Evolutionary conservation across 2,113 vertebrate genomes (phyloP).

Genomic region (Vulpes ferrilata): DNA sequence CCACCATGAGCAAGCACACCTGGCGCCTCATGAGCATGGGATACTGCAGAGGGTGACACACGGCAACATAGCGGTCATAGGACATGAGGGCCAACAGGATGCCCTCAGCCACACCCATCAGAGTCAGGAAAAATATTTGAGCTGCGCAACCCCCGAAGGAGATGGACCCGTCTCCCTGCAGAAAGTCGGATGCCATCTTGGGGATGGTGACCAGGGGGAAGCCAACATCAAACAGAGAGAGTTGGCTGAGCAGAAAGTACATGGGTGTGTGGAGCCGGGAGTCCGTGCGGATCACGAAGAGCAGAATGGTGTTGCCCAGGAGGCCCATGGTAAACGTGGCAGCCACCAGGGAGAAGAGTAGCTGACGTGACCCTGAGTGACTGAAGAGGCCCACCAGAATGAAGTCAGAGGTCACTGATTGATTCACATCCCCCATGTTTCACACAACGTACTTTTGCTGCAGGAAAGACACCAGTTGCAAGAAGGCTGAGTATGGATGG

Average conservation of each 20-base stretch:
- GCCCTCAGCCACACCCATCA: background rate
- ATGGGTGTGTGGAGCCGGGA: background rate
- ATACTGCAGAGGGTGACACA: background rate
- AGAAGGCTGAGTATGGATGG: too few relatives aligned
- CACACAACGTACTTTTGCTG: background rate
- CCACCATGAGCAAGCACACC: background rate
- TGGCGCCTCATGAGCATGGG: background rate
- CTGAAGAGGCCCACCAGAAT: constrained; percentile 50
- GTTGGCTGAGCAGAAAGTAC: background rate
- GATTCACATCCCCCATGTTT: background rate
- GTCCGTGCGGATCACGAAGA: background rate
- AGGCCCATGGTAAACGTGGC: background rate
- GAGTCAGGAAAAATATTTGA: background rate
- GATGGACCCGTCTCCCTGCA: background rate
- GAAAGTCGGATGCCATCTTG: background rate
- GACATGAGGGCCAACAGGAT: background rate
- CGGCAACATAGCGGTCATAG: background rate
- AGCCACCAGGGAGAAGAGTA: background rate
- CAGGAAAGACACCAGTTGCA: background rate
- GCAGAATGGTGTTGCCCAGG: background rate
- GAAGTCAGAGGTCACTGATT: background rate
- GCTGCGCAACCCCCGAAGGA: background rate
- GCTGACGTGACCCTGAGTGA: background rate
- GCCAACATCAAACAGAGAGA: background rate
- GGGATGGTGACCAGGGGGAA: background rate